Evolutionary conservation across 2,797 vertebrate species (phyloP).

Genomic region (Ctenosaura bakeri): DNA sequence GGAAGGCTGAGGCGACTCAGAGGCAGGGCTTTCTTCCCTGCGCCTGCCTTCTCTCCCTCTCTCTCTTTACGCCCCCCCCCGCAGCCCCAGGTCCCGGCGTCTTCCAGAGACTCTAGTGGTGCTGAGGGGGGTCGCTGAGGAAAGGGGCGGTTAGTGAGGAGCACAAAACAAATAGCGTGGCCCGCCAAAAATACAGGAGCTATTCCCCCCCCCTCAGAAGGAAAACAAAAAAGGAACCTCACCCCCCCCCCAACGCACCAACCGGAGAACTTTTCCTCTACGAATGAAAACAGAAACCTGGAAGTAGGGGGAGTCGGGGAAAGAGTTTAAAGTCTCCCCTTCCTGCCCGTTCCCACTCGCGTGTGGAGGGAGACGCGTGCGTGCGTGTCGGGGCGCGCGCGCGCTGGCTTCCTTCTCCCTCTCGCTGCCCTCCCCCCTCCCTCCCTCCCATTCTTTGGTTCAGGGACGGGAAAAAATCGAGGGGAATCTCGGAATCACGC

Average conservation of each 20-base stretch:
- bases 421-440: background rate
- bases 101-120: background rate
- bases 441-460: constrained; percentile 51
- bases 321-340: background rate
- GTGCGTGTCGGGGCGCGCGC: background rate
- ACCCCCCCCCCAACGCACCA: no score
- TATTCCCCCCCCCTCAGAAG: no score
- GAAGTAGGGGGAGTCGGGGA: no score
- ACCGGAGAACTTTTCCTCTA: constrained; percentile 5
- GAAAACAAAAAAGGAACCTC: background rate
- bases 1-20: background rate
- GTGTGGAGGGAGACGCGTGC: background rate
- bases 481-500: constrained; percentile 68
- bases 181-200: background rate
- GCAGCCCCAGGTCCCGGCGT: background rate
- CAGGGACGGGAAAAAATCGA: constrained; percentile 53
- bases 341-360: constrained; percentile 4
- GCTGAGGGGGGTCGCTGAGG: background rate
- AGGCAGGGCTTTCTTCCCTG: background rate
- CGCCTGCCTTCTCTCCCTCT: background rate
- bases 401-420: background rate
- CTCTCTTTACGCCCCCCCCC: background rate
- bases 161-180: background rate
- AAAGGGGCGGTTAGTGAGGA: background rate
- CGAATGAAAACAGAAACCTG: background rate